These are phyloP conservation scores for Argyresthia albistria DNA, from an alignment of 2,888 invertebrate species.

Conservation along the genomic window DNA sequence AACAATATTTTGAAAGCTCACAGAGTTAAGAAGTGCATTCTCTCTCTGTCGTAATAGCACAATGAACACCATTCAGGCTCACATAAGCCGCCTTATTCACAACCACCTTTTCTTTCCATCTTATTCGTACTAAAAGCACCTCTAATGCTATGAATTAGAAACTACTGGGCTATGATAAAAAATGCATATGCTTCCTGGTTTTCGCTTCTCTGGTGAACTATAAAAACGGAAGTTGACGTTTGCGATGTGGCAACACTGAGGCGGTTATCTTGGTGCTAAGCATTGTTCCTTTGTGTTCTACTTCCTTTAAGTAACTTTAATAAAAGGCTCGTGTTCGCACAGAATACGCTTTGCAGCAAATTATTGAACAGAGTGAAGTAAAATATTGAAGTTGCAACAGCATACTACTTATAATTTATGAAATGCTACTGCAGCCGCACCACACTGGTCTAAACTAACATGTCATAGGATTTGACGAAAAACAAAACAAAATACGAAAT, in stretches of 20 bases:
- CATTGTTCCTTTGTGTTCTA: constrained; percentile 19
- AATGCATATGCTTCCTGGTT: constrained; percentile 6
- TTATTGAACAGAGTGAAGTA: background rate
- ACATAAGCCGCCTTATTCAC: constrained; percentile 6
- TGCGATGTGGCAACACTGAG: constrained; percentile 14
- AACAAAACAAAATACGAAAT: constrained; percentile 5
- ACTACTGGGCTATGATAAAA: background rate
- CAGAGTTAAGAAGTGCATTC: constrained; percentile 31
- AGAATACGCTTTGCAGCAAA: background rate
- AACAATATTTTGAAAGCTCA: constrained; percentile 47
- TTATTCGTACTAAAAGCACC: background rate
- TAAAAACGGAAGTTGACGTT: constrained; percentile 6
- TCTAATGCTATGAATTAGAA: background rate
- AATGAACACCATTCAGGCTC: constrained; percentile 29
- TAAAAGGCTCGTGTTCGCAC: background rate
- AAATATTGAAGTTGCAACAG: background rate
- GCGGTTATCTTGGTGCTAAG: constrained; percentile 16
- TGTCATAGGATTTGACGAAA: background rate
- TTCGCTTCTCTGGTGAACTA: constrained; percentile 7
- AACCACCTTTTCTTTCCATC: background rate
- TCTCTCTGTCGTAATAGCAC: constrained; percentile 24
- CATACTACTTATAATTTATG: background rate
- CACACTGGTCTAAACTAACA: background rate
- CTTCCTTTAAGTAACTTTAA: constrained; percentile 13
- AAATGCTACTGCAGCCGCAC: background rate